Conservation (phyloP, 1,140 invertebrate genomes). For the Chymomyza costata region DNA sequence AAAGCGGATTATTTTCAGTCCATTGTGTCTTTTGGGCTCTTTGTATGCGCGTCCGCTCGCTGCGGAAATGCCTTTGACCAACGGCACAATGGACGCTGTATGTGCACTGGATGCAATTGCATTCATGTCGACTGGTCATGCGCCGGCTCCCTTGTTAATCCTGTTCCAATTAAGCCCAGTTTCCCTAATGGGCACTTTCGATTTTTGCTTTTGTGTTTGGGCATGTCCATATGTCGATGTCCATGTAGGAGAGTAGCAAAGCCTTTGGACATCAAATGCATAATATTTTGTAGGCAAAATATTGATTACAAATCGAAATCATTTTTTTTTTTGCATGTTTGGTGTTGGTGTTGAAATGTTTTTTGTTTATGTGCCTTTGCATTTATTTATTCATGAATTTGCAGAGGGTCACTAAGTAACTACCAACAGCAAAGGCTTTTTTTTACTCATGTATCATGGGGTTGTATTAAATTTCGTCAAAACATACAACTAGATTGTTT, state of each 20-base stretch:
- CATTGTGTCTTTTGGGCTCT: constrained; percentile 34
- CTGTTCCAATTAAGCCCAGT: constrained; percentile 65
- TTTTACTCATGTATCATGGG: too few species aligned
- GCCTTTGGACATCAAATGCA: constrained; percentile 13
- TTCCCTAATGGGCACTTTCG: constrained; percentile 68
- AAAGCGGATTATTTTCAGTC: constrained; percentile 71
- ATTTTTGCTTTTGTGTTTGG: constrained; percentile 49
- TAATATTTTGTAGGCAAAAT: constrained; percentile 52
- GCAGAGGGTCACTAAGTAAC: not conserved
- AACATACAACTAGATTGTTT: too few species aligned
- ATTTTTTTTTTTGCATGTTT: too few species aligned
- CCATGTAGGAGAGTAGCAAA: not conserved
- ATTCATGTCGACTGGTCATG: constrained; percentile 31
- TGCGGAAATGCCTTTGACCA: constrained; percentile 47
- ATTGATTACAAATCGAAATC: constrained; percentile 56
- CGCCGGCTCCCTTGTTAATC: constrained; percentile 56
- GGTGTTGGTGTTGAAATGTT: not conserved
- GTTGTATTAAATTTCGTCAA: too few species aligned
- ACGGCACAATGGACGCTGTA: constrained; percentile 5
- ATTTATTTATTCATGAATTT: constrained; percentile 5
- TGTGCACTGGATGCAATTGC: constrained; percentile 32
- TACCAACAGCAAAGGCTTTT: too few species aligned
- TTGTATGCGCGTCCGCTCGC: constrained; percentile 14
- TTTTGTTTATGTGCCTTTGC: too few species aligned
- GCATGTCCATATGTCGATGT: constrained; percentile 23